phyloP scores from a whole-genome alignment of 2,113 vertebrate genomes.

The Suncus etruscus region DNA sequence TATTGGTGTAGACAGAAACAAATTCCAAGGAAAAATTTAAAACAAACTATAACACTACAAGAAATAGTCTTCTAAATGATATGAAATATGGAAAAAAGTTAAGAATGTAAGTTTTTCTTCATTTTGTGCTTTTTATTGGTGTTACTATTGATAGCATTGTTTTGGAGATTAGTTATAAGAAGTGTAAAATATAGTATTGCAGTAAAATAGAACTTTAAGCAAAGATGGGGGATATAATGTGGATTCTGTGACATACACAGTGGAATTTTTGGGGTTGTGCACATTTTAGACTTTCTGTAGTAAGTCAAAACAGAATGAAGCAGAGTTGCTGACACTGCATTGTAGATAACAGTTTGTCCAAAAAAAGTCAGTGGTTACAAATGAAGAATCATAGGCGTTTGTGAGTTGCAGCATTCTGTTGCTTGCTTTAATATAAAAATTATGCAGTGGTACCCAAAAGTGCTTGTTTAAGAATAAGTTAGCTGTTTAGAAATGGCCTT shows the following conservation, averaged over 20 bases:
- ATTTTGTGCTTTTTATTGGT: conserved; percentile 52
- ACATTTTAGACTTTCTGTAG: conserved; percentile 46
- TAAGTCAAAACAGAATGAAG: conserved; percentile 44
- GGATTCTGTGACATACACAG: conserved; percentile 19
- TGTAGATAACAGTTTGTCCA: conserved; percentile 50
- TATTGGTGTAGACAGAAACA: conserved; percentile 51
- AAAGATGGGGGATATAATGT: not conserved
- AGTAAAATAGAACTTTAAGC: conserved; percentile 50
- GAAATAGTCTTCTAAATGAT: conserved; percentile 43
- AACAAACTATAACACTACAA: conserved; percentile 58
- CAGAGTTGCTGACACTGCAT: conserved; percentile 48
- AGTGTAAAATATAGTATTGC: conserved; percentile 27
- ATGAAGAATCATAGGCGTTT: conserved; percentile 38
- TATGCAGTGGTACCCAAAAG: not conserved
- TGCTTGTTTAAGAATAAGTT: conserved; percentile 49
- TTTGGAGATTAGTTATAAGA: conserved; percentile 51
- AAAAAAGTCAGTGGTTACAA: conserved; percentile 57
- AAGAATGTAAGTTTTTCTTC: conserved; percentile 31
- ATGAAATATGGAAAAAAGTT: conserved; percentile 47
- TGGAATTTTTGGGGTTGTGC: conserved; percentile 47
- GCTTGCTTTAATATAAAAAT: not conserved
- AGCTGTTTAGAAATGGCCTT: conserved; percentile 34
- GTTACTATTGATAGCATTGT: conserved; percentile 36
- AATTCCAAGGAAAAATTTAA: conserved; percentile 61
- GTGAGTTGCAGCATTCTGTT: conserved; percentile 28